Base-by-base conservation (phyloP, 1,140 invertebrate genomes). In the Tyrophagus putrescentiae region DNA sequence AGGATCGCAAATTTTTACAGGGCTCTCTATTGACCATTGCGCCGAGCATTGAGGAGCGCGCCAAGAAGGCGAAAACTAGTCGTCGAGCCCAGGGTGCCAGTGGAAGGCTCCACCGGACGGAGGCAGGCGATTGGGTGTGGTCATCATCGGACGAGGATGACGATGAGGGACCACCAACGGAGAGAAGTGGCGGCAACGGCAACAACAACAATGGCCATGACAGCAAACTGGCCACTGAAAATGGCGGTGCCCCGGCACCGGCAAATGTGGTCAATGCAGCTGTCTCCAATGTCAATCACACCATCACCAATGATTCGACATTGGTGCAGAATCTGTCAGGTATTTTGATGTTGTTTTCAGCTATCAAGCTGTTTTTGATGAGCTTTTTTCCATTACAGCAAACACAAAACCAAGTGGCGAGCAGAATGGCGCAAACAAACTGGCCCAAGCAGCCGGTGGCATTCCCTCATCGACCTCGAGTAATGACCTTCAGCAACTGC, bases 81-180 rank as follows among this genome's bases (percentile, higher is more conserved):
- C 75, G 73, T 65, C 62, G 74, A 58, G 86, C 89, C 69, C 88
- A 90, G 0, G 90, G 90, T 1, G 82, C 89, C 0, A 93, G 87
- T 34, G 91, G 92, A 7, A 78, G 90, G 31, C 73, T 95, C 34
- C 91, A 95, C 71, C 79, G 91, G 68, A 95, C 89, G 44, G 85
- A 91, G 64, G 90, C 90, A n/a, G 91, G 91, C 3, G 88, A 92
- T 69, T 97, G 92, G 92, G 88, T 95, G 18, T 96, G 91, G 91
- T 93, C 89, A n/a, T 90, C 87, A 62, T 90, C 86, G 62, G 76
- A 77, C 59, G 69, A 71, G 21, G 66, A 67, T 6, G 67, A 63
- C 21, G 27, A 32, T 41, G 11, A 23, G 5, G 53, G 36, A 33
- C 31, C 28, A 28, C 16, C 5, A 58, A 41, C 31, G 21, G 44